Percentiles rank a stretch among this genome's conserved stretches.
Conservation (phyloP, 2,888 invertebrate genomes). For the Dynastes grantii region DNA sequence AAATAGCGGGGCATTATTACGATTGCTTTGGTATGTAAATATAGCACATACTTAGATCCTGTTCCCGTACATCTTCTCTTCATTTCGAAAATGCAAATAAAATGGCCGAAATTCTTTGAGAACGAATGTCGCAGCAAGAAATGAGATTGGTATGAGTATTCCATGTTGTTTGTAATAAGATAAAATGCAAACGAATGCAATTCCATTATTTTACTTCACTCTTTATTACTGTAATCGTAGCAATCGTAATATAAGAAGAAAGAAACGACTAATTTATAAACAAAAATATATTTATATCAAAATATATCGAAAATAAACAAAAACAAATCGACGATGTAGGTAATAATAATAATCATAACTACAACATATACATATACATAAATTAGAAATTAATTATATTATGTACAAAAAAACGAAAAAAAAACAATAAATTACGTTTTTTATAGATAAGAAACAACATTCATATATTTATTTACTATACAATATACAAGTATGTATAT, state of each 20-base stretch:
- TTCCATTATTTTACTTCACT: too few relatives aligned
- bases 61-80: too few relatives aligned
- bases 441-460: conserved; percentile 2
- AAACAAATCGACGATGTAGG: neutral
- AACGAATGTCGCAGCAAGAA: too few relatives aligned
- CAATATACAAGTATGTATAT: neutral
- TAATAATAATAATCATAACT: conserved; percentile 8
- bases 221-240: too few relatives aligned
- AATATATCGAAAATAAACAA: conserved; percentile 14
- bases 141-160: too few relatives aligned
- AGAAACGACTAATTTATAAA: conserved; percentile 11
- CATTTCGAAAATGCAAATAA: too few relatives aligned
- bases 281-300: conserved; percentile 36
- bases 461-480: neutral
- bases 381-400: neutral
- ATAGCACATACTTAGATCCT: too few relatives aligned
- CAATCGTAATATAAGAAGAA: neutral
- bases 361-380: conserved; percentile 22
- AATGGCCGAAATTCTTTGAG: too few relatives aligned
- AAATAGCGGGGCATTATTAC: too few relatives aligned
- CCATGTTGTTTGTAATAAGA: too few relatives aligned
- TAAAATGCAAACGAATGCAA: too few relatives aligned
- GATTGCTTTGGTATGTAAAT: too few relatives aligned
- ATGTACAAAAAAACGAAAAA: conserved; percentile 17
- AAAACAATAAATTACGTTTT: conserved; percentile 10